These are phyloP conservation scores for Archips crataeganus DNA, from an alignment of 2,888 invertebrate genomes.

Conservation along the genomic window DNA sequence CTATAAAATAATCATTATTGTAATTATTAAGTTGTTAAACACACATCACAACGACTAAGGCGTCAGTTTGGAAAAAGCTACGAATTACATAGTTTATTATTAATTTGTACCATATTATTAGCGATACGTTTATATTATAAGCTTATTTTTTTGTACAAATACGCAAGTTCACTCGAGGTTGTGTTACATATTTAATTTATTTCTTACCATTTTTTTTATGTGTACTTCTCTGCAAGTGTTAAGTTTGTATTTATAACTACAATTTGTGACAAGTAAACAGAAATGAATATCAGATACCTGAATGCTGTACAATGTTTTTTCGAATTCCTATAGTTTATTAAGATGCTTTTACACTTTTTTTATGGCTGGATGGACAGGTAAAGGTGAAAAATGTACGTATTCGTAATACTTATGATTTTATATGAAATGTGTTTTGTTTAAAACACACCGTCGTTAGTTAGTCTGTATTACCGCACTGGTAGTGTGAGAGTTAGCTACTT, in stretches of 20 bases:
- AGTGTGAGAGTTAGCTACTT: slow-evolving; percentile 24
- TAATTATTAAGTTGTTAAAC: background rate
- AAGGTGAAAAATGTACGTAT: slow-evolving; percentile 3
- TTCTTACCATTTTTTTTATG: slow-evolving; percentile 39
- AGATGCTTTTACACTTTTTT: slow-evolving; percentile 47
- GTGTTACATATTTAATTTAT: slow-evolving; percentile 60
- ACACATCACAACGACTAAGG: background rate
- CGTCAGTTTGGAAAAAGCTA: background rate
- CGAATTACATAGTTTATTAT: slow-evolving; percentile 7
- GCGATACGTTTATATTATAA: slow-evolving; percentile 34
- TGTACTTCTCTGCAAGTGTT: slow-evolving; percentile 26
- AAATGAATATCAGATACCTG: slow-evolving; percentile 58
- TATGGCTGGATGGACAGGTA: slow-evolving; percentile 43
- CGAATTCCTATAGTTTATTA: slow-evolving; percentile 51
- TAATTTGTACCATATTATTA: slow-evolving; percentile 32
- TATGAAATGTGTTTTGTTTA: slow-evolving; percentile 4
- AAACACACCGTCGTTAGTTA: background rate
- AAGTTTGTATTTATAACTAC: slow-evolving; percentile 33
- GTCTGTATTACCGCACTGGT: slow-evolving; percentile 2
- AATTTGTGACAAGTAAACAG: slow-evolving; percentile 47
- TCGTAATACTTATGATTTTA: slow-evolving; percentile 4
- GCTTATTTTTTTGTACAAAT: slow-evolving; percentile 44
- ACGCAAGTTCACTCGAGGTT: slow-evolving; percentile 79
- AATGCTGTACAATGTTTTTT: slow-evolving; percentile 70
- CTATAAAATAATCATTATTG: background rate